Evolutionary conservation across 2,888 invertebrate genomes (phyloP), one percentile per base, ranked within the genome.

Genomic region (Pterostichus madidus): DNA sequence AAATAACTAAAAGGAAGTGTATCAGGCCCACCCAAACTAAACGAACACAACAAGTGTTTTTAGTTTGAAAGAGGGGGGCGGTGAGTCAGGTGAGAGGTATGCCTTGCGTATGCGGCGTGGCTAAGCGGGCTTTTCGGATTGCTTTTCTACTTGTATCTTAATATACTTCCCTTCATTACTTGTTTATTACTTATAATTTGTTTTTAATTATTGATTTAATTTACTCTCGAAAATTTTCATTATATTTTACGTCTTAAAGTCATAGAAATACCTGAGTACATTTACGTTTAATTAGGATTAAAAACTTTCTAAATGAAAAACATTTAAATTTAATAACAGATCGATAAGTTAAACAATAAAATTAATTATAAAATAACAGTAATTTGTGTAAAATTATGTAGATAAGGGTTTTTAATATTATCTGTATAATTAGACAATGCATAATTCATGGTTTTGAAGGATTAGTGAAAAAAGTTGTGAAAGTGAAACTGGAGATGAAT

Each of bases 11-110:
- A 78, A n/a, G 35, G 56, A 81, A 59, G 32, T 46, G 39, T 56
- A 17, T 61, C 15, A 46, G 75, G 31, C 31, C 79, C 81, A 81
- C 81, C 75, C 75, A 81, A 79, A 68, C 79, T 79, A 53, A 64
- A 79, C 31, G 64, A 61, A 79, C 68, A 79, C 81, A 81, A 81
- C 81, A 81, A 81, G 81, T 81, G 81, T 81, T 81, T 75, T 39
- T 75, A 75, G 44, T 75, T 73, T 46, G 49, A 75, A 35, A 59
- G 75, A 75, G 81, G 81, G 75, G 73, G 80, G 75, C 46, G 81
- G 80, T 81, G 81, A 81, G 75, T 81, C 81, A 81, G 81, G 81
- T 81, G 81, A 53, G 49, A 35, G 80, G 15, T 81, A 75, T 81
- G 75, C 75, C 31, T 15, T 56, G 71, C 24, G 39, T 80, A 49